These are phyloP conservation scores for Regulus satrapa DNA, from an alignment of 2,113 vertebrate genomes.

Conservation along the genomic window DNA sequence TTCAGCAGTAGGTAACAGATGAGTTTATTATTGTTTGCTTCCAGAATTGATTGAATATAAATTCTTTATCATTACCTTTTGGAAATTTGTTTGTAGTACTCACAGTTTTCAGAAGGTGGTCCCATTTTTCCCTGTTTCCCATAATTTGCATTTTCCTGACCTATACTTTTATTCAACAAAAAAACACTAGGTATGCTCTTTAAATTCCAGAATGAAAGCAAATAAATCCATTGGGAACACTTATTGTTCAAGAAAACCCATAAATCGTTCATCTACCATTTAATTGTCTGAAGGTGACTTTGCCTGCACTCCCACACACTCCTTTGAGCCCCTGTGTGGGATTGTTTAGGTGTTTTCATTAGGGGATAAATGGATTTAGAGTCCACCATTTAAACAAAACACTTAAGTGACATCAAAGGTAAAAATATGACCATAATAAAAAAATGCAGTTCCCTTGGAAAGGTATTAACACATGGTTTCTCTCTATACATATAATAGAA, in stretches of 20 bases:
- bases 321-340: not conserved
- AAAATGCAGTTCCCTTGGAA: not conserved
- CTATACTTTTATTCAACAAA: not conserved
- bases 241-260: not conserved
- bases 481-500: not conserved
- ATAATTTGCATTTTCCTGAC: not conserved
- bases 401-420: not conserved
- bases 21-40: not conserved
- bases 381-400: not conserved
- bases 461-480: not conserved
- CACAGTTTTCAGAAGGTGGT: not conserved
- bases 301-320: not conserved
- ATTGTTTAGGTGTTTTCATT: slow-evolving; percentile 1
- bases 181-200: not conserved
- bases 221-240: not conserved
- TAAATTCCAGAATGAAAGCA: not conserved
- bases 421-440: slow-evolving; percentile 1
- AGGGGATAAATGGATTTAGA: not conserved
- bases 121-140: not conserved
- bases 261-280: not conserved
- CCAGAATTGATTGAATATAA: not conserved
- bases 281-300: not conserved
- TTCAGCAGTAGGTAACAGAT: not conserved
- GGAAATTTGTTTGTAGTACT: not conserved
- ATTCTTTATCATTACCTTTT: not conserved